Base-by-base conservation (phyloP, 2,113 vertebrate genomes). In the Cheirogaleus medius region DNA sequence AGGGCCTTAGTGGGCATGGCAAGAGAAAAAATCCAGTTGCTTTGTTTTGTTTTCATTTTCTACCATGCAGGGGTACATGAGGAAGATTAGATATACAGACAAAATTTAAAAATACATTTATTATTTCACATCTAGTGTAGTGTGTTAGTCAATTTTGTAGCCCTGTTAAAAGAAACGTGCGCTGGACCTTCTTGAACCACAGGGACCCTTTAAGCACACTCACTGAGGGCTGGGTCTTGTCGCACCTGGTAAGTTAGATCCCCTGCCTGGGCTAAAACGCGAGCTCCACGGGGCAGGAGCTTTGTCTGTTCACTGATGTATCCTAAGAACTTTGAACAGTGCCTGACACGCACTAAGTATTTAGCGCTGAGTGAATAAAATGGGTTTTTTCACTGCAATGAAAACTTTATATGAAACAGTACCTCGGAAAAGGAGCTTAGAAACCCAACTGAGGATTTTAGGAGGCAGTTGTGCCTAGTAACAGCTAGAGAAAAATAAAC, bases 31-130 rank as follows among this genome's bases (percentile, higher is more conserved):
- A 18, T 3, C 44, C 63, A 69, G 56, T 64, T 82, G 2, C 42
- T 80, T 83, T 15, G 9, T 91, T 73, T 60, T 88, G 34, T 91
- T 91, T 95, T 82, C n/a, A n/a, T 89, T 68, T 97, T 69, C 80
- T 69, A 34, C 14, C 54, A 69, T n/a, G 39, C 39, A 66, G 5
- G 17, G 54, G 32, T 56, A 90, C 54, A 15, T 68, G 78, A 91
- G 44, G 56, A 77, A 58, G 74, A 73, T 47, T 9, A 64, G 29
- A 64, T 23, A 20, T 42, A 12, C 1, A 39, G 37, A 77, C 25
- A 58, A 77, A 80, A 58, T 13, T 77, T 25, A 34, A 42, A 85
- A 44, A 91, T 32, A 23, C 1, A 27, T 21, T 42, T 71, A 49
- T 81, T 94, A 54, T 64, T 88, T 21, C 23, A 27, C 29, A 77